Percentiles rank a stretch among this genome's conserved stretches.
These are phyloP conservation scores for Parazoanthus atlanticus DNA, from an alignment of 92 coral and sea anemone genomes.

Conservation along the genomic window DNA sequence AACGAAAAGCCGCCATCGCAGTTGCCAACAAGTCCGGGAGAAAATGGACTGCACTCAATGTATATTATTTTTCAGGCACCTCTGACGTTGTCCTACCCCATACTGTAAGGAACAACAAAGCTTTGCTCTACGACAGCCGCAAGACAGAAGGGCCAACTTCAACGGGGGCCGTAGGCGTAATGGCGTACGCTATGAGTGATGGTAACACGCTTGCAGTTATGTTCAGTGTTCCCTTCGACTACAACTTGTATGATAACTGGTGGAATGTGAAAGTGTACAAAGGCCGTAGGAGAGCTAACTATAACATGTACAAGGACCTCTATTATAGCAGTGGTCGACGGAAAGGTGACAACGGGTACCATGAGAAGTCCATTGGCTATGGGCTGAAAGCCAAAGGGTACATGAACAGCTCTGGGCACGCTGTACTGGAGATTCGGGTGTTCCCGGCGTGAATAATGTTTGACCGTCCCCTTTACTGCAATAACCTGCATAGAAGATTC, in stretches of 20 bases:
- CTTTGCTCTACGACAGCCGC: conserved; percentile 43
- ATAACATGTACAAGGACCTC: conserved; percentile 45
- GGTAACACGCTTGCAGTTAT: conserved; percentile 49
- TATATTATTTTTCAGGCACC: conserved; percentile 39
- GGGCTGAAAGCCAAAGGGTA: conserved; percentile 32
- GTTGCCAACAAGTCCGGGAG: conserved; percentile 25
- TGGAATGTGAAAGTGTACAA: conserved; percentile 55
- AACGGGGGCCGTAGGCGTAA: conserved; percentile 56
- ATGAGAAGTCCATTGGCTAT: conserved; percentile 8
- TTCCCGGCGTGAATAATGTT: too few species aligned
- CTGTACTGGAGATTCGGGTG: background rate
- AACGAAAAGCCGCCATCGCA: conserved; percentile 48
- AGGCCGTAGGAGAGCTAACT: conserved; percentile 40
- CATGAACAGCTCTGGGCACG: conserved; percentile 45
- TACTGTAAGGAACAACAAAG: background rate
- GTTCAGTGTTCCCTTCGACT: conserved; percentile 59
- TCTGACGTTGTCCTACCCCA: conserved; percentile 33
- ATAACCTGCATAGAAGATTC: too few species aligned
- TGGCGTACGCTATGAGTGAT: conserved; percentile 47
- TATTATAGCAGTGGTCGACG: conserved; percentile 35
- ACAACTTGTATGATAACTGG: conserved; percentile 46
- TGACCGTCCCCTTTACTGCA: too few species aligned
- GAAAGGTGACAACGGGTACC: conserved; percentile 37
- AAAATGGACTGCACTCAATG: conserved; percentile 36
- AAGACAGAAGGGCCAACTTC: conserved; percentile 48